phyloP scores from a whole-genome alignment of 2,113 vertebrate genomes.

The Pterophyllum scalare region DNA sequence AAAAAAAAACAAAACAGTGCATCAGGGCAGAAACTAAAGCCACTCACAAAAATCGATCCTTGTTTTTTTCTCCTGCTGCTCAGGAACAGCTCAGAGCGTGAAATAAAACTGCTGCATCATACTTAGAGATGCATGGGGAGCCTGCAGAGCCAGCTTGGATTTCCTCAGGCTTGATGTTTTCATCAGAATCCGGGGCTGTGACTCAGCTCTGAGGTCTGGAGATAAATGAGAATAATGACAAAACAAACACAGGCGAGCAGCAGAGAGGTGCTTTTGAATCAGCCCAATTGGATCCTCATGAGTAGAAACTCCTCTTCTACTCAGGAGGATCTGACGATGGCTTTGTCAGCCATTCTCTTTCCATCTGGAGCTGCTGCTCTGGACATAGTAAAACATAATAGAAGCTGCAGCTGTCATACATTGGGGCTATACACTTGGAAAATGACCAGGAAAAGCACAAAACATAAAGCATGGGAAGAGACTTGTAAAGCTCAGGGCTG shows the following conservation, averaged over 20 bases:
- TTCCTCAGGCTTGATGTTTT: conserved; percentile 40
- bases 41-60: background rate
- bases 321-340: background rate
- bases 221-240: conserved; percentile 10
- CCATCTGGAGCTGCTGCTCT: background rate
- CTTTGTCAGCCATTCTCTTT: background rate
- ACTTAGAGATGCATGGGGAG: conserved; percentile 13
- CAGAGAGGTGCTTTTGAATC: background rate
- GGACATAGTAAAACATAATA: conserved; percentile 10
- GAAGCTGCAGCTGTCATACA: conserved; percentile 14
- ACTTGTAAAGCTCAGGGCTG: conserved; percentile 35
- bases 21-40: conserved; percentile 23
- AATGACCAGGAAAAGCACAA: background rate
- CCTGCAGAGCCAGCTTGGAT: background rate
- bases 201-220: conserved; percentile 27
- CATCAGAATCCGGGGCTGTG: conserved; percentile 24
- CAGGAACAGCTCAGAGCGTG: background rate
- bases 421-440: background rate
- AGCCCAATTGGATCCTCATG: too few species aligned
- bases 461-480: conserved; percentile 28
- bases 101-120: conserved; percentile 27
- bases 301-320: background rate
- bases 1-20: conserved; percentile 2
- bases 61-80: conserved; percentile 9
- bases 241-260: conserved; percentile 5